phyloP scores from a whole-genome alignment of 2,888 invertebrate genomes.

The Hypomecis punctinalis region DNA sequence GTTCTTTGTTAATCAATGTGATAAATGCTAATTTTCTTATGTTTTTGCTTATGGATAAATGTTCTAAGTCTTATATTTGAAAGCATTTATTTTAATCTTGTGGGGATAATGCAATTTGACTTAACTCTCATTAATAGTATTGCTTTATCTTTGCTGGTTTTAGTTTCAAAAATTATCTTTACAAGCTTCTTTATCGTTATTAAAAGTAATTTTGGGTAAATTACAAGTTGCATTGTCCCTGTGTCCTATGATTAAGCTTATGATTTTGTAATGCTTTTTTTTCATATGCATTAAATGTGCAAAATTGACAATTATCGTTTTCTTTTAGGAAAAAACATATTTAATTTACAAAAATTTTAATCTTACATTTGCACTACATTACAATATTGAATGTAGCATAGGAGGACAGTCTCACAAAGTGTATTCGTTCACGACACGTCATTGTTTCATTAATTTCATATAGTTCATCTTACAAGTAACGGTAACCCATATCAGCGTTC shows the following conservation, averaged over 20 bases:
- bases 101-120: neutral
- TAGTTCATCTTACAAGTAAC: constrained; percentile 33
- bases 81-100: constrained; percentile 38
- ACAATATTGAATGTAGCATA: constrained; percentile 46
- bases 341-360: constrained; percentile 38
- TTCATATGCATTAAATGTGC: constrained; percentile 31
- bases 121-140: too few species aligned
- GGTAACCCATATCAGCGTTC: constrained; percentile 69
- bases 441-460: constrained; percentile 27
- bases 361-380: constrained; percentile 36
- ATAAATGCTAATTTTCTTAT: constrained; percentile 13
- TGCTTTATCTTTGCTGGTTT: too few species aligned
- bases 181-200: too few species aligned
- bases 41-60: constrained; percentile 13
- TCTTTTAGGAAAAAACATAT: constrained; percentile 21
- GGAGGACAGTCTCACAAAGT: constrained; percentile 56
- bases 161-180: too few species aligned
- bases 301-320: constrained; percentile 20
- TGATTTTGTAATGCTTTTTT: constrained; percentile 41
- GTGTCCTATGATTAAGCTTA: constrained; percentile 21
- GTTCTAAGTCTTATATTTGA: constrained; percentile 32
- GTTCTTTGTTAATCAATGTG: constrained; percentile 29
- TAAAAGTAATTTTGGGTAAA: too few species aligned
- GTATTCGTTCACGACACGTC: constrained; percentile 43
- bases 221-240: neutral